phyloP scores from a whole-genome alignment of 2,797 vertebrate species.

The Megalops cyprinoides region DNA sequence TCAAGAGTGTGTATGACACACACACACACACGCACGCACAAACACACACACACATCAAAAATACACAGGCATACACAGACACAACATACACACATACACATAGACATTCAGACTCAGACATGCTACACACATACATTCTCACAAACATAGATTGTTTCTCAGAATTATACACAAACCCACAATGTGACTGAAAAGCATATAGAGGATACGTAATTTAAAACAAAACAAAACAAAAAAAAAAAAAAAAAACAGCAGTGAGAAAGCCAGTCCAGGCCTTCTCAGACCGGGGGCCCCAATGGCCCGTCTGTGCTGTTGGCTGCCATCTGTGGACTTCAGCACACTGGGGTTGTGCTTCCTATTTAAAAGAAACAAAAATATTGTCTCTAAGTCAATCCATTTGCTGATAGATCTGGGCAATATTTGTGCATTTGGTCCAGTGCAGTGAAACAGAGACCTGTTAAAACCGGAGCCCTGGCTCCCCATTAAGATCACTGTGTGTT shows the following conservation, averaged over 20 bases:
- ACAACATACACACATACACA: slow-evolving; percentile 11
- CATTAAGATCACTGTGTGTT: neutral
- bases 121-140: neutral
- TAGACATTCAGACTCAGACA: slow-evolving; percentile 5
- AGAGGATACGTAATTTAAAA: neutral
- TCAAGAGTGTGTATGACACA: slow-evolving; percentile 72
- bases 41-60: slow-evolving; percentile 22
- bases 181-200: neutral
- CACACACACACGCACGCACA: slow-evolving; percentile 28
- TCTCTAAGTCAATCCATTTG: slow-evolving; percentile 19
- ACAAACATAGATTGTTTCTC: slow-evolving; percentile 7
- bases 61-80: slow-evolving; percentile 22
- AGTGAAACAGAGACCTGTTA: neutral
- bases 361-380: slow-evolving; percentile 14
- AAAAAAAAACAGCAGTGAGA: neutral
- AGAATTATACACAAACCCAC: slow-evolving; percentile 7
- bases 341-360: neutral
- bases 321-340: slow-evolving; percentile 14
- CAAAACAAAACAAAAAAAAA: too few relatives aligned
- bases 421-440: neutral
- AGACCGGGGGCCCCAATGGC: neutral
- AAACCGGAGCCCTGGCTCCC: neutral
- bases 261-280: neutral
- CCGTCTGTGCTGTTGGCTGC: slow-evolving; percentile 4
- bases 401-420: slow-evolving; percentile 4